phyloP scores from a whole-genome alignment of 64 coral and sea anemone genomes.

The Stichodactyla mertensii region DNA sequence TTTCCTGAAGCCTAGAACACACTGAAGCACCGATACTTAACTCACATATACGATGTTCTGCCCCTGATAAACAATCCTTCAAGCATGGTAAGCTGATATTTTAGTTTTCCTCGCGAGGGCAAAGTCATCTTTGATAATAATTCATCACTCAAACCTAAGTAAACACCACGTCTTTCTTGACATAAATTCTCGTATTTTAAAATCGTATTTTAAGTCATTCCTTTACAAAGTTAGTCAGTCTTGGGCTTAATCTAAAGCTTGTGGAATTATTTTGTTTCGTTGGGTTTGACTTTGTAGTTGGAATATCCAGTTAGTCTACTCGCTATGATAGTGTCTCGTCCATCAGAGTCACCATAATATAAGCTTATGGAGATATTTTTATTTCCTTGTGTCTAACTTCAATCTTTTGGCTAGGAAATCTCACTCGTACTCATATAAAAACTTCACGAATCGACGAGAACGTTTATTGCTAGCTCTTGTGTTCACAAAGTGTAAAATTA shows the following conservation, averaged over 20 bases:
- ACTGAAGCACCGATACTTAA: neutral
- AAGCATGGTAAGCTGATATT: constrained; percentile 3
- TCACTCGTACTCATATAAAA: neutral
- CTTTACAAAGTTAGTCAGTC: neutral
- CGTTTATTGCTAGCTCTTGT: neutral
- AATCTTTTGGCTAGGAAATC: neutral
- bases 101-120: neutral
- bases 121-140: neutral
- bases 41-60: neutral
- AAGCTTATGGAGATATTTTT: neutral
- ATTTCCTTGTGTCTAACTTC: neutral
- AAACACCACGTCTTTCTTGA: neutral
- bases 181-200: neutral
- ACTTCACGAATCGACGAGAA: neutral
- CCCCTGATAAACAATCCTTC: neutral
- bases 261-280: neutral
- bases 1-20: neutral
- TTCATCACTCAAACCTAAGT: neutral
- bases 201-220: neutral
- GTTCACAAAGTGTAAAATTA: neutral
- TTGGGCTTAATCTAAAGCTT: neutral
- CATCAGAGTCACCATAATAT: too few relatives aligned
- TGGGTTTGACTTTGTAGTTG: neutral
- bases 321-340: neutral
- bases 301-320: neutral